Base-by-base conservation (phyloP, 1,140 invertebrate species). In the Ganaspis sp. region DNA sequence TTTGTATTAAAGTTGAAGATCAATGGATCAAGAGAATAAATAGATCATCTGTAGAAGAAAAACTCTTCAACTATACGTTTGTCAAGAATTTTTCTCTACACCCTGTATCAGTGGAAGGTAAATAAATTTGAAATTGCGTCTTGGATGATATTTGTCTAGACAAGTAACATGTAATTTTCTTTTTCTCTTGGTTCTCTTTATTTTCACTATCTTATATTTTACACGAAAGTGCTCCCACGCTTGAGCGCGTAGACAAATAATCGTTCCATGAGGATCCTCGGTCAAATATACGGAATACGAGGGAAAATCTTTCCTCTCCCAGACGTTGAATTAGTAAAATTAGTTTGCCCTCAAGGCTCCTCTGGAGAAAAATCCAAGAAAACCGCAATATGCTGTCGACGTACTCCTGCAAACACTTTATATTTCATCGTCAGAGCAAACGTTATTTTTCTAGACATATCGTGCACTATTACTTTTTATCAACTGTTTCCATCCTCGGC, bases 281-380 rank as follows among this genome's bases (percentile, higher is more conserved):
- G n/a, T 40, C 34, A 23, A 34, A 37, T 54, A 38, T 73, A 42
- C 54, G 72, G 75, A 79, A 70, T 72, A 26, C 54, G 69, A 80
- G 74, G 73, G 71, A 69, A 74, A 78, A 73, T 75, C 53, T 53
- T 53, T 54, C 15, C 45, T 17, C 75, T 73, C 26, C 34, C 69
- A 34, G 72, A 72, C 78, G 78, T 83, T 83, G 80, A 84, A 87
- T 87, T 87, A 86, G 81, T 82, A 82, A 86, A 87, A 87, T 88
- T 87, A 87, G 82, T 86, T 87, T 85, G 79, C 84, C 80, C 78
- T 80, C 75, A 26, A 79, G 82, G 80, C 75, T 78, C 45, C 21
- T 69, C 12, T 26, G 72, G 23, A 53, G 75, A 79, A 83, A 83
- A 74, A 74, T 21, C 53, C 12, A 58, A 70, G 40, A 45, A 38